A percentile compares a stretch with the other conserved stretches of the same genome.
phyloP scores from a whole-genome alignment of 2,113 vertebrate species.

The Carassius auratus region DNA sequence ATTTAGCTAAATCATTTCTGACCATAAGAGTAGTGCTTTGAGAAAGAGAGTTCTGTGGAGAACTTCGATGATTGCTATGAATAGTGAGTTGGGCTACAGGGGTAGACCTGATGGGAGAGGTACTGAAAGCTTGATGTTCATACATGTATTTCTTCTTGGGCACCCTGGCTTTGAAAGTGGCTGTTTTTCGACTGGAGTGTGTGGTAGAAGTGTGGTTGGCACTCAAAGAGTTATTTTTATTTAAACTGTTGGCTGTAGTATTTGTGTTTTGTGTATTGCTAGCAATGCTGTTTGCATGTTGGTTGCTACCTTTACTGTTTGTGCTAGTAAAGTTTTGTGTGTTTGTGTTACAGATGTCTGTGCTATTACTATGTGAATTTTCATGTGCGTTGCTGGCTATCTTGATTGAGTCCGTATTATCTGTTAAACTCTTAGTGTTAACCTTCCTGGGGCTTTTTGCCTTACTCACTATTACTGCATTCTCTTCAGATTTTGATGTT shows the following conservation, averaged over 20 bases:
- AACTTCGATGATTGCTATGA: constrained; percentile 37
- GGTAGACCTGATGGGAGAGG: constrained; percentile 34
- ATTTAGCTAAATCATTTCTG: constrained; percentile 20
- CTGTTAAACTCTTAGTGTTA: constrained; percentile 38
- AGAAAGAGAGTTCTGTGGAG: background rate
- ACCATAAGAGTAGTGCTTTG: constrained; percentile 13
- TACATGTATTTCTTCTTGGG: constrained; percentile 89
- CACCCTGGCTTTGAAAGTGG: constrained; percentile 87
- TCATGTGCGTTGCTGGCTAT: constrained; percentile 8
- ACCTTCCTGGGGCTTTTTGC: constrained; percentile 60
- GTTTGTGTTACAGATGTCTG: constrained; percentile 14
- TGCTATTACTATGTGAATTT: constrained; percentile 15
- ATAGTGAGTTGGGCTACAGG: constrained; percentile 59
- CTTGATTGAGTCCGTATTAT: constrained; percentile 19
- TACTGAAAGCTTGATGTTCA: constrained; percentile 76
- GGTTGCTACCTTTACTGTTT: constrained; percentile 52
- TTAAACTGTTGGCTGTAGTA: constrained; percentile 28
- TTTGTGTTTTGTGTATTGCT: constrained; percentile 37
- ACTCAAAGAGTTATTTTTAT: constrained; percentile 54
- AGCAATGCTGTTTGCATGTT: constrained; percentile 47
- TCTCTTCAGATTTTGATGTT: constrained; percentile 62
- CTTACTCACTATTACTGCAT: constrained; percentile 47
- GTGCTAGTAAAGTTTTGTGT: constrained; percentile 45
- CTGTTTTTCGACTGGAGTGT: constrained; percentile 84
- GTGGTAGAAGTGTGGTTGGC: constrained; percentile 72